These are phyloP conservation scores for Drosophila paracracens DNA, from an alignment of 2,888 invertebrate species.

Conservation along the genomic window DNA sequence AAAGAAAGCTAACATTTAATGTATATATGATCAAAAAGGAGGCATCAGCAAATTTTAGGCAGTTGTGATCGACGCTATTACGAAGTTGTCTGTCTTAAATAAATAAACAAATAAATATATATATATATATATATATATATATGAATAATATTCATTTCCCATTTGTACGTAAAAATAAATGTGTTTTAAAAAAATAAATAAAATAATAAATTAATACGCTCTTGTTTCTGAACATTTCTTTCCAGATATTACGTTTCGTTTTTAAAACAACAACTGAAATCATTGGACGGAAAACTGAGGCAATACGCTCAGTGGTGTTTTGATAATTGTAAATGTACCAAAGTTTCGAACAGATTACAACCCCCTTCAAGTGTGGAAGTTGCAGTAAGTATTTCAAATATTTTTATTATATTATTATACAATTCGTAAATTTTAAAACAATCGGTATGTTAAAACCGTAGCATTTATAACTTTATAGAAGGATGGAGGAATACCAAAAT, in stretches of 20 bases:
- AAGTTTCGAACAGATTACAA: constrained; percentile 91
- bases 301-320: constrained; percentile 98
- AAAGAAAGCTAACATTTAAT: no score
- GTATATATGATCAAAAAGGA: no score
- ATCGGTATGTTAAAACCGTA: not conserved
- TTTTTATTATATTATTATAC: not conserved
- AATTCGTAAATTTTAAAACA: not conserved
- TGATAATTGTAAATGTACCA: constrained; percentile 95
- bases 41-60: no score
- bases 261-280: constrained; percentile 88
- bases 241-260: constrained; percentile 91
- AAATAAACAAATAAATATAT: not conserved
- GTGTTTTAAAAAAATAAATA: not conserved
- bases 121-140: not conserved
- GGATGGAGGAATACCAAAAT: no score
- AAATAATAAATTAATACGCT: not conserved
- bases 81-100: no score
- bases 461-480: no score
- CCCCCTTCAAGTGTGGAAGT: constrained; percentile 97
- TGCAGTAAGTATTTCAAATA: constrained; percentile 88
- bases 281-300: constrained; percentile 88
- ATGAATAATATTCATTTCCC: no score
- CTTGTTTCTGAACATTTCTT: not conserved
- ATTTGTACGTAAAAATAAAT: not conserved
- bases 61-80: no score